Conservation (phyloP, 2,888 invertebrate species). For the Antitype chi region DNA sequence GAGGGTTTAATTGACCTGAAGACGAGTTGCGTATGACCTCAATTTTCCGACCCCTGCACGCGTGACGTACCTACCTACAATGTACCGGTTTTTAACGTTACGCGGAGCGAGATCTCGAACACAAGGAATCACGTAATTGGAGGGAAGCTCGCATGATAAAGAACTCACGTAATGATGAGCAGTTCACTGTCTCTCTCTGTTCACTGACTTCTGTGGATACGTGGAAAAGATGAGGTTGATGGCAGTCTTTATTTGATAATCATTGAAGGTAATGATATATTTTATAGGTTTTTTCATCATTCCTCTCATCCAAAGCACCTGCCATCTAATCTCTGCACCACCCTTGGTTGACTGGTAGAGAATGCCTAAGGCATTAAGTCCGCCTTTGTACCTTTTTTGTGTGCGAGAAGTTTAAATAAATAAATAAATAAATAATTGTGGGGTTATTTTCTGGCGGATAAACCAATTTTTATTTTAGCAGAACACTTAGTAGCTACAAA, state of each 20-base stretch:
- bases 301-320: too few species aligned
- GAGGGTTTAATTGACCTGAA: constrained; percentile 80
- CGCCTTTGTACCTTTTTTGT: too few species aligned
- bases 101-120: constrained; percentile 43
- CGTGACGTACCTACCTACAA: constrained; percentile 59
- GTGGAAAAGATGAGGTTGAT: neutral
- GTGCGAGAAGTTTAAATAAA: too few species aligned
- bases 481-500: neutral
- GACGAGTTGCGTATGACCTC: constrained; percentile 79
- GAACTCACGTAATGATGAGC: constrained; percentile 40
- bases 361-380: too few species aligned
- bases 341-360: too few species aligned
- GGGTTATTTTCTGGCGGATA: neutral
- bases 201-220: constrained; percentile 13
- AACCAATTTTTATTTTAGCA: neutral
- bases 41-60: constrained; percentile 77
- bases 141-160: constrained; percentile 26
- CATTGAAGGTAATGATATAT: constrained; percentile 1
- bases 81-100: constrained; percentile 73
- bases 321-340: too few species aligned
- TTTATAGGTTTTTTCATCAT: too few species aligned
- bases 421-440: too few species aligned
- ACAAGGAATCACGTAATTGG: constrained; percentile 52
- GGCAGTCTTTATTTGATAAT: constrained; percentile 17
- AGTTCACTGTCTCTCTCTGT: constrained; percentile 41